A percentile compares a stretch with the other conserved stretches of the same genome.
phyloP scores from a whole-genome alignment of 2,113 vertebrate genomes.

The Colinus virginianus region DNA sequence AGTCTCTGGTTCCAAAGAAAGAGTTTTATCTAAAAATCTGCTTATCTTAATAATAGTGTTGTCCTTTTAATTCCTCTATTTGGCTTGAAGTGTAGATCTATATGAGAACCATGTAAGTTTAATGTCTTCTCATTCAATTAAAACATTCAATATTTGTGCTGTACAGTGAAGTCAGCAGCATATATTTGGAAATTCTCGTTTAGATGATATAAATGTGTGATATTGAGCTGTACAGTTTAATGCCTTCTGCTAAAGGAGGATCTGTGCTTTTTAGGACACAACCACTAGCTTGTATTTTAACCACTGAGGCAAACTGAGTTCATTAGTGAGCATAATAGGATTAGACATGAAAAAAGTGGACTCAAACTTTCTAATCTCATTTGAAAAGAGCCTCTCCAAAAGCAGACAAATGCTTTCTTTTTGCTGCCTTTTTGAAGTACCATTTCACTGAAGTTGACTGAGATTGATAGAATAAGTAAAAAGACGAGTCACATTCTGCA shows the following conservation, averaged over 20 bases:
- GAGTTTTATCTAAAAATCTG: conserved; percentile 57
- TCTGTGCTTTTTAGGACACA: conserved; percentile 56
- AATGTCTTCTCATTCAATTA: conserved; percentile 58
- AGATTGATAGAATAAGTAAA: conserved; percentile 65
- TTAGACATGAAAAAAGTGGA: conserved; percentile 61
- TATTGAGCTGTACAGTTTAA: conserved; percentile 16
- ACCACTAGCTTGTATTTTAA: conserved; percentile 63
- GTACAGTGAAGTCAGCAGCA: not conserved
- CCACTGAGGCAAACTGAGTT: conserved; percentile 61
- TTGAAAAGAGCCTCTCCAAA: conserved; percentile 65
- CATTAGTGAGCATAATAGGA: conserved; percentile 73
- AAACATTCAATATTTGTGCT: conserved; percentile 3
- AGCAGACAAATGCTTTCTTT: conserved; percentile 60
- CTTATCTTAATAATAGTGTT: conserved; percentile 48
- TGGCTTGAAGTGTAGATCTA: conserved; percentile 49
- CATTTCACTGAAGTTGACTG: conserved; percentile 33
- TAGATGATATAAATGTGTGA: not conserved
- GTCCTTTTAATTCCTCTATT: conserved; percentile 48
- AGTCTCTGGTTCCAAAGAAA: conserved; percentile 16
- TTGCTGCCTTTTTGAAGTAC: conserved; percentile 57
- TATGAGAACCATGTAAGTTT: conserved; percentile 34
- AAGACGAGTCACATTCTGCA: conserved; percentile 44
- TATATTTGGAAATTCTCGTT: not conserved
- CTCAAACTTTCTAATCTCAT: conserved; percentile 65
- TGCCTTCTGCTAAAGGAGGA: conserved; percentile 50